A percentile compares a stretch with the other conserved stretches of the same genome.
Evolutionary conservation across 2,113 vertebrate genomes (phyloP).

Genomic region (Montifringilla adamsi): DNA sequence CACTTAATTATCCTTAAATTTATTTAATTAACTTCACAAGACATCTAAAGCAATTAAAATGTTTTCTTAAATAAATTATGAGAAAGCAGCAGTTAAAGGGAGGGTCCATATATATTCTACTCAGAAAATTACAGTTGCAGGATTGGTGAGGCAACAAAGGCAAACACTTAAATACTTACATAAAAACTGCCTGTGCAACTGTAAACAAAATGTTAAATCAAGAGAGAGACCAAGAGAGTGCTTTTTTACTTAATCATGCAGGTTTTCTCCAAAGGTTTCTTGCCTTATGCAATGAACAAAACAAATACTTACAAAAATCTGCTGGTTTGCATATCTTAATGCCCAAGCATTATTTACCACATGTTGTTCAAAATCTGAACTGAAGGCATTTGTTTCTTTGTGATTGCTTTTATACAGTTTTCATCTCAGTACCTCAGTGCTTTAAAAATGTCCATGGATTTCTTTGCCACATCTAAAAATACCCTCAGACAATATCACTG

Average conservation of each 20-base stretch:
- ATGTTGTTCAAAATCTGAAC: background rate
- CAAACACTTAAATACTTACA: background rate
- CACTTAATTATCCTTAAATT: slow-evolving; percentile 79
- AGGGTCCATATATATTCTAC: background rate
- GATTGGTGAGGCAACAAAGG: background rate
- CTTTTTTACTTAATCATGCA: background rate
- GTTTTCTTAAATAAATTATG: slow-evolving; percentile 66
- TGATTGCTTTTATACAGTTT: background rate
- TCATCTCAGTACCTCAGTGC: background rate
- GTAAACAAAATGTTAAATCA: background rate
- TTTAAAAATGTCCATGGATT: background rate
- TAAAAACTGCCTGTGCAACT: background rate
- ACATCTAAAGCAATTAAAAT: slow-evolving; percentile 70
- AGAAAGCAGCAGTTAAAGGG: slow-evolving; percentile 2
- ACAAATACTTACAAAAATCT: background rate
- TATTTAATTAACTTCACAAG: slow-evolving; percentile 74
- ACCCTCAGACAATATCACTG: rapidly evolving
- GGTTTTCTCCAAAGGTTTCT: background rate
- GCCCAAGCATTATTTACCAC: background rate
- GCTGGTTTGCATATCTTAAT: background rate
- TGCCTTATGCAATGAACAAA: background rate
- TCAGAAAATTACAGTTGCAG: background rate
- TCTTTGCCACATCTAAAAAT: background rate
- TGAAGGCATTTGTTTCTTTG: background rate
- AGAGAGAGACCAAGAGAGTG: background rate